Evolutionary conservation across 37 sponge, comb jelly and placozoan species (phyloP).

Genomic region (Aplysina aerophoba): DNA sequence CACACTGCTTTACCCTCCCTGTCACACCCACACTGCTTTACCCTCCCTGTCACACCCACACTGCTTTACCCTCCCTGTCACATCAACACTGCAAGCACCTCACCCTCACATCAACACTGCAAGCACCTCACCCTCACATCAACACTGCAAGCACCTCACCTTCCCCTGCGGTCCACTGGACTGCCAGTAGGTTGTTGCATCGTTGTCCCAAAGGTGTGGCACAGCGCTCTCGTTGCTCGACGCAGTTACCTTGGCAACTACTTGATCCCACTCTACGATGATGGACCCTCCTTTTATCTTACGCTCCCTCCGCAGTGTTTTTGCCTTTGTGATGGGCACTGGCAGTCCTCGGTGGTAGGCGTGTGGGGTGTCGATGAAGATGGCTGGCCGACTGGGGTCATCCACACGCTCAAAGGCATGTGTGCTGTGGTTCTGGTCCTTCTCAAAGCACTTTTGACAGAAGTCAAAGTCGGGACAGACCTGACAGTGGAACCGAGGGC

Average conservation of each 20-base stretch:
- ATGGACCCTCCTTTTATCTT: conserved; percentile 83
- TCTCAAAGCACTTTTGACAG: conserved; percentile 86
- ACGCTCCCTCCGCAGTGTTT: conserved; percentile 20
- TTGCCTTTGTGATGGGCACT: not conserved
- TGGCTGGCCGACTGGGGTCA: conserved; percentile 76
- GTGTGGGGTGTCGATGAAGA: conserved; percentile 73
- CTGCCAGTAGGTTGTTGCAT: conserved; percentile 86
- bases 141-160: conserved; percentile 34
- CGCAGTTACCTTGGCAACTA: conserved; percentile 71
- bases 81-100: not conserved
- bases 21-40: not conserved
- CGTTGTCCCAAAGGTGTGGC: conserved; percentile 65
- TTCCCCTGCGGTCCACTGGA: conserved; percentile 90
- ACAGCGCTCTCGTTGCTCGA: conserved; percentile 73
- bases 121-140: conserved; percentile 13
- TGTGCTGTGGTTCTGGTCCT: conserved; percentile 65
- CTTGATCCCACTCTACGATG: conserved; percentile 87
- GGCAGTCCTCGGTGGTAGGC: not conserved
- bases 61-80: not conserved
- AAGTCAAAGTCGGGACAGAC: conserved; percentile 89
- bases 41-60: not conserved
- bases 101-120: conserved; percentile 30
- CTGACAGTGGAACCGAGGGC: conserved; percentile 87
- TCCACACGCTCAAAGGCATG: conserved; percentile 89
- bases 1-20: not conserved